phyloP scores from a whole-genome alignment of 2,113 vertebrate species.

The Xiphorhynchus elegans region DNA sequence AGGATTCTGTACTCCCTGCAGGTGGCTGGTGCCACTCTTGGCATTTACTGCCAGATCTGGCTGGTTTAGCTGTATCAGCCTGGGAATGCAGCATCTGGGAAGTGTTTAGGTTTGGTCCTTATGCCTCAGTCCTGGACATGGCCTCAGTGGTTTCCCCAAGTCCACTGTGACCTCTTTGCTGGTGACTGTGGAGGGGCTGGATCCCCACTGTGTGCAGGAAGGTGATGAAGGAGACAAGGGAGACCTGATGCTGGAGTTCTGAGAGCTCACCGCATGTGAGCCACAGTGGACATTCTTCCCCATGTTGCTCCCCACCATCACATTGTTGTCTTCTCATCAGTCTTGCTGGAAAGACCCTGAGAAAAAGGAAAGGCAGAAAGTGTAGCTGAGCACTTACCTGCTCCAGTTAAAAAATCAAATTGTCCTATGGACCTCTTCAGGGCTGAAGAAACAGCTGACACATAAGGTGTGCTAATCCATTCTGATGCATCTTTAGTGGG shows the following conservation, averaged over 20 bases:
- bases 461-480: neutral
- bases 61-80: neutral
- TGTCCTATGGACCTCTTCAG: neutral
- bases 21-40: neutral
- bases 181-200: neutral
- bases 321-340: neutral
- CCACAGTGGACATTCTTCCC: neutral
- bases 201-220: accelerated
- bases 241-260: neutral
- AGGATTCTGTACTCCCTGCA: accelerated
- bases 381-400: neutral
- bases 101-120: neutral
- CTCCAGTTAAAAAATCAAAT: neutral
- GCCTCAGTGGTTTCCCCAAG: accelerated
- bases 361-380: neutral
- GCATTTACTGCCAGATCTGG: neutral
- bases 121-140: accelerated
- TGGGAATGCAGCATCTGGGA: neutral
- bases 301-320: neutral
- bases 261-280: neutral
- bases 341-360: neutral
- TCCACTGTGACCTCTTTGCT: neutral
- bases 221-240: accelerated
- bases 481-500: neutral
- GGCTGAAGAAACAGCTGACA: neutral